Conservation (phyloP, 2,797 vertebrate genomes). For the Spondyliosoma cantharus region DNA sequence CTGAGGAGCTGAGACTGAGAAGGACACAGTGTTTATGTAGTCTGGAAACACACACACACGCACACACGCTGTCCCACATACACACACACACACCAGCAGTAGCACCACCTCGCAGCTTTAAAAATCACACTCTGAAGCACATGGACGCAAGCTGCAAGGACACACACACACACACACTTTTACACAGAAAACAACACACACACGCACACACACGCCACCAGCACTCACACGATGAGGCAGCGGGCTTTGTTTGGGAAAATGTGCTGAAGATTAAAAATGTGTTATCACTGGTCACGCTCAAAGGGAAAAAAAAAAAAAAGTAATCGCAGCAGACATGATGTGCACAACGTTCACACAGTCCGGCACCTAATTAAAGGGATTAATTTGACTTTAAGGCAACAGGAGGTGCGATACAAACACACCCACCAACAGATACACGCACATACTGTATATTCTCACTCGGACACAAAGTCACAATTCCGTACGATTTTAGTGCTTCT, state of each 20-base stretch:
- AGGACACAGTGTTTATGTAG: conserved; percentile 67
- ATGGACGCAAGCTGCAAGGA: conserved; percentile 21
- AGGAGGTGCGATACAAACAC: neutral
- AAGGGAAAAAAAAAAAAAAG: neutral
- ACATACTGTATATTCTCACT: neutral
- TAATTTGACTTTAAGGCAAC: conserved; percentile 4
- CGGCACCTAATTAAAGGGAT: neutral
- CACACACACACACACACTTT: neutral
- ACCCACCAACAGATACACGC: neutral
- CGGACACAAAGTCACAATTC: too few species aligned
- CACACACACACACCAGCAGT: conserved; percentile 22
- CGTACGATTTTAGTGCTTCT: neutral
- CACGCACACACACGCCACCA: conserved; percentile 5
- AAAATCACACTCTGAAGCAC: conserved; percentile 13
- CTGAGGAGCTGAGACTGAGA: conserved; percentile 63
- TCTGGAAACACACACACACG: conserved; percentile 42
- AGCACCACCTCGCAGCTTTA: conserved; percentile 11
- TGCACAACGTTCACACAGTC: neutral
- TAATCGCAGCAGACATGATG: neutral
- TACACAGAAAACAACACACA: conserved; percentile 8
- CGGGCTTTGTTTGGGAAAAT: conserved; percentile 27
- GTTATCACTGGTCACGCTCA: conserved; percentile 8
- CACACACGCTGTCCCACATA: conserved; percentile 11
- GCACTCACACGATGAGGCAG: conserved; percentile 38
- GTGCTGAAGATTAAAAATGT: conserved; percentile 14